These are phyloP conservation scores for Heterocephalus glaber DNA, from an alignment of 2,113 vertebrate genomes.

Conservation along the genomic window DNA sequence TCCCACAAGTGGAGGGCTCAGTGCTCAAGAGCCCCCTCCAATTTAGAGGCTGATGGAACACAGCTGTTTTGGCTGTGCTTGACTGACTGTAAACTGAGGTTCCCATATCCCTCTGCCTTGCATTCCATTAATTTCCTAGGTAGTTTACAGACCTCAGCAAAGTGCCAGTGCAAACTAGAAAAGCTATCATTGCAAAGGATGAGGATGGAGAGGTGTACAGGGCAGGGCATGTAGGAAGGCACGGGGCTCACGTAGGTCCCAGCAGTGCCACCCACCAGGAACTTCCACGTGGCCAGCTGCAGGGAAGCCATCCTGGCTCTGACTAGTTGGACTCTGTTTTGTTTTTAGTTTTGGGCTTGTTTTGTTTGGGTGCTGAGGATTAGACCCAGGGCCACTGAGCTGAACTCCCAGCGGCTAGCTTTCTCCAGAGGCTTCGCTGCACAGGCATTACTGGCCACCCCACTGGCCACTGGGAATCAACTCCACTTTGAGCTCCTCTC, in stretches of 20 bases:
- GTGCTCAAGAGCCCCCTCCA: not conserved
- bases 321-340: not conserved
- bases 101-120: not conserved
- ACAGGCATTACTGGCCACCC: not conserved
- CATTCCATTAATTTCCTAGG: not conserved
- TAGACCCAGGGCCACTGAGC: not conserved
- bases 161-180: not conserved
- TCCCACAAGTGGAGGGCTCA: too few species aligned
- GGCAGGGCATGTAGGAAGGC: not conserved
- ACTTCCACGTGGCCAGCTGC: not conserved
- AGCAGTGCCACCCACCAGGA: not conserved
- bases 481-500: not conserved
- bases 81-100: not conserved
- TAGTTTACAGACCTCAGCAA: not conserved
- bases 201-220: not conserved
- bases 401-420: not conserved
- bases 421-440: not conserved
- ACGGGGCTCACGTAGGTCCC: not conserved
- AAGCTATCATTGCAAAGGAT: not conserved
- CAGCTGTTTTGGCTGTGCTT: not conserved
- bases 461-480: not conserved
- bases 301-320: not conserved
- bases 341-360: not conserved
- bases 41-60: not conserved
- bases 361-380: not conserved